Evolutionary conservation across 2,888 invertebrate genomes (phyloP).

Genomic region (Drosophila imparisetae): DNA sequence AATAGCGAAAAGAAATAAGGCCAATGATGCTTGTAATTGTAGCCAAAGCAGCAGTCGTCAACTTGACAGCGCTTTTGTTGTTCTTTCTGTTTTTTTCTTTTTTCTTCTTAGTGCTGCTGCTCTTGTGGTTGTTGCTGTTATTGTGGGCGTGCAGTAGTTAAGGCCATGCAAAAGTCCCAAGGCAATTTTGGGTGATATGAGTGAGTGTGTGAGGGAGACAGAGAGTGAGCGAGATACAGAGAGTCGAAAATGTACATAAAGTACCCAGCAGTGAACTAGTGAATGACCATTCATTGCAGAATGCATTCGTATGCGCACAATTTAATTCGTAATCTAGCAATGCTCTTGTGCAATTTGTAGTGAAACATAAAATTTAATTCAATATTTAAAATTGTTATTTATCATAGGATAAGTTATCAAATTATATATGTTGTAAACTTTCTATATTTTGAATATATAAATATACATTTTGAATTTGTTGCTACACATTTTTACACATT

Average conservation of each 20-base stretch:
- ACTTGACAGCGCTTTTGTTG: conserved; percentile 34
- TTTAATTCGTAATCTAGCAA: not conserved
- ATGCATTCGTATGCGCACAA: not conserved
- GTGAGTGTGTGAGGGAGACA: conserved; percentile 11
- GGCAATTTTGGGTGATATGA: conserved; percentile 40
- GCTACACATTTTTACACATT: not conserved
- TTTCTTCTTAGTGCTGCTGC: conserved; percentile 18
- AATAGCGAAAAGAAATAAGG: conserved; percentile 66
- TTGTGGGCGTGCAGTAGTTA: conserved; percentile 53
- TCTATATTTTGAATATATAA: not conserved
- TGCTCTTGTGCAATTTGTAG: not conserved
- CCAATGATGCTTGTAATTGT: conserved; percentile 79
- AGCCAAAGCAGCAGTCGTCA: conserved; percentile 55
- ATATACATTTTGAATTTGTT: not conserved
- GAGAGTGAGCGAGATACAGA: not conserved
- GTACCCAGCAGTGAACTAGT: not conserved
- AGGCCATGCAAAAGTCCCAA: conserved; percentile 58
- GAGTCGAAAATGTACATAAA: not conserved
- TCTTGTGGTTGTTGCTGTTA: conserved; percentile 31
- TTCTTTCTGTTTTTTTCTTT: conserved; percentile 30
- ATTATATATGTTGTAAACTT: not conserved
- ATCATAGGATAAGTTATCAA: not conserved
- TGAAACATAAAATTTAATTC: not conserved
- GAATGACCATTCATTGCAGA: not conserved
- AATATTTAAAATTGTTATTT: not conserved